Evolutionary conservation across 92 coral and sea anemone species (phyloP), one percentile per base, ranked within the genome.

Genomic region (Chrysogorgia sp.): DNA sequence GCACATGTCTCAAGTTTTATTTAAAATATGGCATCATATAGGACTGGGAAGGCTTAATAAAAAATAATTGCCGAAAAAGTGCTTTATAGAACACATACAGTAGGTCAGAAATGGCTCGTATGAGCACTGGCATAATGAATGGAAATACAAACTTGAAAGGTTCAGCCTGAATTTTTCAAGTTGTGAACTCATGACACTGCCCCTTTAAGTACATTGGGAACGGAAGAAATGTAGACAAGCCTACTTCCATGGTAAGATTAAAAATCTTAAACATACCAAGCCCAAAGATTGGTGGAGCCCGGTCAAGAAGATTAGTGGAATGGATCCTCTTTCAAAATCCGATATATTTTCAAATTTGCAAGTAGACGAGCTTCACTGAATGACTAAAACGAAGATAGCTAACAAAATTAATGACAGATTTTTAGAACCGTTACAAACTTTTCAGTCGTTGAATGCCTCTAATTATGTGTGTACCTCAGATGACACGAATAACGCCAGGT

Each of bases 231-330:
- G 78, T 32, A 52, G 41, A 20, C 25, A 41, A 23, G 9, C 47
- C 21, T 71, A 71, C 33, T 71, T 45, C 40, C 20, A 29, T 15
- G 2, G 32, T 19, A 71, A 52, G 29, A 55, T 68, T 28, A 50
- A 55, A 21, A 52, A 53, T 32, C 64, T 71, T n/a, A 71, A 71
- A 55, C 4, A 71, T 45, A 24, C 34, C 6, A 47, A 47, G 59
- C 75, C 75, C 14, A 68, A 68, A 24, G 34, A 68, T 22, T 68
- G 75, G 59, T 68, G 75, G 59, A 41, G 26, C 23, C 58, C 75
- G 4, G 75, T 68, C 2, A 68, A 68, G 37, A 65, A 29, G 63
- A 65, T 65, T 21, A 65, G 72, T 37, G 72, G 72, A 34, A 65
- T 65, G 52, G 17, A 34, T 34, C 45, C 45, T 34, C 12, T 65